Evolutionary conservation across 2,888 invertebrate genomes (phyloP).

Genomic region (Drosophila testacea): DNA sequence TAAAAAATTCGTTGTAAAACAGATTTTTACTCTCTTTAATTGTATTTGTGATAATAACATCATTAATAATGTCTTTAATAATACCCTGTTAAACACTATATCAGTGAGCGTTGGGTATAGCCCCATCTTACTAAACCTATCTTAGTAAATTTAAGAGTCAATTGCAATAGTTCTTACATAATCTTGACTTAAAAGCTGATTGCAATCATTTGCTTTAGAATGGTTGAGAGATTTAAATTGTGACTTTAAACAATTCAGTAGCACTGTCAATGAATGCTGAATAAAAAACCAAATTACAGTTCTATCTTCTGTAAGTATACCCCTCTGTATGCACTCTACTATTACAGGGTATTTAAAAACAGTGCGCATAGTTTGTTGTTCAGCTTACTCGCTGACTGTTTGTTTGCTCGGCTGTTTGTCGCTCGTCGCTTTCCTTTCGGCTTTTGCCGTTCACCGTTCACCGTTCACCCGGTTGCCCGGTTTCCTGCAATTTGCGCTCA

Average conservation of each 20-base stretch:
- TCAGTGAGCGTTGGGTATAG: too few relatives aligned
- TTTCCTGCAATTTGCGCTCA: constrained; percentile 75
- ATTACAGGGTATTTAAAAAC: constrained; percentile 22
- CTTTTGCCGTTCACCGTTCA: constrained; percentile 33
- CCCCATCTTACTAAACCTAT: too few relatives aligned
- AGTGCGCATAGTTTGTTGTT: constrained; percentile 59
- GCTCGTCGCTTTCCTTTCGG: constrained; percentile 34
- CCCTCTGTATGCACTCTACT: rapidly evolving
- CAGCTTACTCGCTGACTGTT: constrained; percentile 59
- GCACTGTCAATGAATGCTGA: too few relatives aligned
- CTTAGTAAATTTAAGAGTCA: too few relatives aligned
- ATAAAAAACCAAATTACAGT: background rate
- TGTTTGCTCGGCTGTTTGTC: constrained; percentile 60
- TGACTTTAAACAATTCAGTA: too few relatives aligned
- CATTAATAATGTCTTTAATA: too few relatives aligned
- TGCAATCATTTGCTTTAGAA: too few relatives aligned
- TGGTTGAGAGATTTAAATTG: too few relatives aligned
- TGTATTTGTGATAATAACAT: too few relatives aligned
- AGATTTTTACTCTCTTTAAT: background rate
- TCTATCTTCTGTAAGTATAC: background rate
- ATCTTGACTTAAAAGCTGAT: too few relatives aligned
- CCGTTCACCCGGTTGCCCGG: constrained; percentile 41
- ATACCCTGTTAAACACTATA: too few relatives aligned
- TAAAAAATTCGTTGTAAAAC: background rate
- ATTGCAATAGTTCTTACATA: too few relatives aligned